These are phyloP conservation scores for Quadroppia sp. DNA, from an alignment of 2,888 invertebrate species.

Conservation along the genomic window DNA sequence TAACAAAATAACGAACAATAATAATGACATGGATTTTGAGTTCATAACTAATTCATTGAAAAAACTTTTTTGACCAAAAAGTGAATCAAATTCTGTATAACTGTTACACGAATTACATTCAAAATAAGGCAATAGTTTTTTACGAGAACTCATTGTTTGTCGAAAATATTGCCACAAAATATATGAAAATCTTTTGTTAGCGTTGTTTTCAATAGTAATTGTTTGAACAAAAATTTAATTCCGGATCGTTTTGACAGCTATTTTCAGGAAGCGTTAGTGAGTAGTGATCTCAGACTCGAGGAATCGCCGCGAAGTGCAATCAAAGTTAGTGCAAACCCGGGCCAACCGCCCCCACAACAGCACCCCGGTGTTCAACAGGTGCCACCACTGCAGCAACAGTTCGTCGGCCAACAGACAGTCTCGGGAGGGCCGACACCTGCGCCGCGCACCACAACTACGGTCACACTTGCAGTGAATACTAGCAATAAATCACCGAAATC, in stretches of 20 bases:
- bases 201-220: no score
- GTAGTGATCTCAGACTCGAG: slow-evolving; percentile 44
- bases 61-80: no score
- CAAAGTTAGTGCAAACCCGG: not conserved
- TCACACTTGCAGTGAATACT: slow-evolving; percentile 18
- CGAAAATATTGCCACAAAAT: no score
- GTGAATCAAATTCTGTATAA: no score
- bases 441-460: slow-evolving; percentile 18
- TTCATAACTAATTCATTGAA: no score
- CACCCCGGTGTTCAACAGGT: not conserved
- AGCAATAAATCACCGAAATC: slow-evolving; percentile 18
- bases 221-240: no score
- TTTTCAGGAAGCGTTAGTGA: slow-evolving; percentile 57
- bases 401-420: not conserved
- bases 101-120: no score
- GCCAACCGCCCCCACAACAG: not conserved
- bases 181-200: not conserved
- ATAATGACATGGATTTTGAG: no score
- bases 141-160: no score
- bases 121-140: no score
- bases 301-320: slow-evolving; percentile 37
- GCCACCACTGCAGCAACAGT: not conserved
- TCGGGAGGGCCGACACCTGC: slow-evolving; percentile 28
- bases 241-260: slow-evolving; percentile 51
- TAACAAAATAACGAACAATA: no score